Base-by-base conservation (phyloP, 2,888 invertebrate species). In the Caenorhabditis angaria region DNA sequence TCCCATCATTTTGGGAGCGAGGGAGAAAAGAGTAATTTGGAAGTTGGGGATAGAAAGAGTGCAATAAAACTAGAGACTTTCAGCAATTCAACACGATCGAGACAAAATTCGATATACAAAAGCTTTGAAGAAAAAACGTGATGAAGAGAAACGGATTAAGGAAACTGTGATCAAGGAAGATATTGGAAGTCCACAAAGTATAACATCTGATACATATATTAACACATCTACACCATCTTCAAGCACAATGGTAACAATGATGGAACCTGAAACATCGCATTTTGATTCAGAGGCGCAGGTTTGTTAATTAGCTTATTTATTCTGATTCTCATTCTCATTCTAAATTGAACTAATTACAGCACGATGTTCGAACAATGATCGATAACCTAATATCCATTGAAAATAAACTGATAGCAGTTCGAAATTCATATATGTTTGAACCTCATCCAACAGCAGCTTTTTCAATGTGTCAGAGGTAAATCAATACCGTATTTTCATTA, bases 51-150 rank as follows among this genome's bases (percentile, higher is more conserved):
- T n/a, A n/a, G n/a, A n/a, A n/a, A n/a, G n/a, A n/a, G n/a, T n/a
- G n/a, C n/a, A n/a, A n/a, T n/a, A n/a, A n/a, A n/a, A n/a, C n/a
- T n/a, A n/a, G n/a, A n/a, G n/a, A n/a, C n/a, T 76, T 81, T 61
- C 69, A 82, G 82, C 82, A 2, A 82, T 82, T 60, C 82, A 82
- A 70, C 80, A 82, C 71, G 82, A 82, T 69, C 76, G 82, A 18
- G 82, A 82, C 73, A 82, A 82, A 64, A 82, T 82, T 24, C 76
- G 82, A 20, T 82, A 82, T 61, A 82, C 82, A 55, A 82, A 82
- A 61, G 77, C 77, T 2, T 65, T 82, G 22, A 77, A 78, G 53
- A 80, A 81, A 59, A 77, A 81, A 59, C 74, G 71, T 55, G 82
- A 82, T 47, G 80, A 76, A 57, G 77, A 76, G 54, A 70, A 70